A percentile compares a stretch with the other conserved stretches of the same genome.
These are phyloP conservation scores for Chionodraco myersi DNA, from an alignment of 2,113 vertebrate genomes.

Conservation along the genomic window DNA sequence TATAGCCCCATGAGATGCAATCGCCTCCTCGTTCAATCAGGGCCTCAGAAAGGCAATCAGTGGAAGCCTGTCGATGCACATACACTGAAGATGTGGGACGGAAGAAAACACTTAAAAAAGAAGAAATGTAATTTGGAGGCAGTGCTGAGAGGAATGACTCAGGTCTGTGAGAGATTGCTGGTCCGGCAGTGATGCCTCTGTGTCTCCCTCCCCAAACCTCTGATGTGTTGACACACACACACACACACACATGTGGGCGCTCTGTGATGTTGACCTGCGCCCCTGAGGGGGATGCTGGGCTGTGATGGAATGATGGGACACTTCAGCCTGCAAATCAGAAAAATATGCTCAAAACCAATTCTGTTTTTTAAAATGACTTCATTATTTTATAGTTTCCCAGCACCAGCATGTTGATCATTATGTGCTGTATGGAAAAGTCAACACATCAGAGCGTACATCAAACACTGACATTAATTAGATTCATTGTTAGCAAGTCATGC, in stretches of 20 bases:
- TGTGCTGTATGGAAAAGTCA: slow-evolving; percentile 50
- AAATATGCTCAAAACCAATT: background rate
- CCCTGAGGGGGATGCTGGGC: slow-evolving; percentile 1
- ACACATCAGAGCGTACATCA: slow-evolving; percentile 22
- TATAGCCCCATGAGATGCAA: slow-evolving; percentile 41
- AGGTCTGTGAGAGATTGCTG: slow-evolving; percentile 56
- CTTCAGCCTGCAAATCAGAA: background rate
- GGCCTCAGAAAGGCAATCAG: slow-evolving; percentile 52
- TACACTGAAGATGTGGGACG: slow-evolving; percentile 33
- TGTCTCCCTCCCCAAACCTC: background rate
- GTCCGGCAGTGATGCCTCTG: slow-evolving; percentile 30
- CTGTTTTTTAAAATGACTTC: slow-evolving; percentile 6
- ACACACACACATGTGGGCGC: slow-evolving; percentile 41
- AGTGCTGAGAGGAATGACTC: slow-evolving; percentile 54
- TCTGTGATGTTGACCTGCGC: slow-evolving; percentile 11
- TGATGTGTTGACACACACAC: slow-evolving; percentile 7
- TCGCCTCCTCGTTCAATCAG: slow-evolving; percentile 50
- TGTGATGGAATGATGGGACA: slow-evolving; percentile 22
- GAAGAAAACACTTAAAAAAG: slow-evolving; percentile 26
- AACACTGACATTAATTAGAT: slow-evolving; percentile 39
- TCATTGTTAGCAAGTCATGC: slow-evolving; percentile 9
- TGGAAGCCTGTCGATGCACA: slow-evolving; percentile 39
- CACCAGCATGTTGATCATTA: slow-evolving; percentile 11
- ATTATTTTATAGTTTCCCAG: slow-evolving; percentile 31
- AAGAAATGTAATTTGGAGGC: slow-evolving; percentile 69